Percentiles rank a stretch among this genome's conserved stretches.
These are phyloP conservation scores for Eumeta japonica DNA, from an alignment of 1,140 invertebrate species.

Conservation along the genomic window DNA sequence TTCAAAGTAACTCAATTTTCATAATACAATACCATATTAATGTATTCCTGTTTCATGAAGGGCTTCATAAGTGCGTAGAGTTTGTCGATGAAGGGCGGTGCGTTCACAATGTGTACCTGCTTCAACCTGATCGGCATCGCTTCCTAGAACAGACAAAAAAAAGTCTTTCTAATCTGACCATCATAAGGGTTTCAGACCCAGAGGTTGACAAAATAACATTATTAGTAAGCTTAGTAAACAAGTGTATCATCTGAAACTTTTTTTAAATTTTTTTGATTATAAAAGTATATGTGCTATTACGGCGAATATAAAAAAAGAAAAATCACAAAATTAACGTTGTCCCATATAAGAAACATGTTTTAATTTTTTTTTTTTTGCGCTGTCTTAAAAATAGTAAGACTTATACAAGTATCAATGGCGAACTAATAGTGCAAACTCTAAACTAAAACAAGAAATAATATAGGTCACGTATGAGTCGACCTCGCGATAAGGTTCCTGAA, in stretches of 20 bases:
- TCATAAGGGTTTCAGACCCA: slow-evolving; percentile 11
- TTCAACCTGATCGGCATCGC: slow-evolving; percentile 71
- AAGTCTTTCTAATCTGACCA: not conserved
- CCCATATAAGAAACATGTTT: not conserved
- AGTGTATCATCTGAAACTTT: too few species aligned
- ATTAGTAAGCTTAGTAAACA: too few species aligned
- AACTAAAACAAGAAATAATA: too few species aligned
- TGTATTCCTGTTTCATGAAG: slow-evolving; percentile 65
- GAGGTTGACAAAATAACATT: not conserved
- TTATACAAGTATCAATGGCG: too few species aligned
- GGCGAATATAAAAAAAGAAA: not conserved
- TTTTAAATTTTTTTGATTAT: too few species aligned
- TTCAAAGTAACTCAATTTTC: not conserved
- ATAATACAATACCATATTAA: slow-evolving; percentile 44
- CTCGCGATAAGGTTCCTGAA: too few species aligned
- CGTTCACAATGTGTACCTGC: slow-evolving; percentile 70
- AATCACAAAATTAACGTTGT: not conserved
- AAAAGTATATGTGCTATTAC: too few species aligned
- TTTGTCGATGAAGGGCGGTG: slow-evolving; percentile 63
- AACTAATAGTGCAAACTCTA: too few species aligned
- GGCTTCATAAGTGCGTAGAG: slow-evolving; percentile 63
- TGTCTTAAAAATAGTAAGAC: not conserved
- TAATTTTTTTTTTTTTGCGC: not conserved
- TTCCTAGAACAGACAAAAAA: slow-evolving; percentile 59
- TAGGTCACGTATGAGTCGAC: too few species aligned